Evolutionary conservation across 2,113 vertebrate species (phyloP).

Genomic region (Crocuta crocuta): DNA sequence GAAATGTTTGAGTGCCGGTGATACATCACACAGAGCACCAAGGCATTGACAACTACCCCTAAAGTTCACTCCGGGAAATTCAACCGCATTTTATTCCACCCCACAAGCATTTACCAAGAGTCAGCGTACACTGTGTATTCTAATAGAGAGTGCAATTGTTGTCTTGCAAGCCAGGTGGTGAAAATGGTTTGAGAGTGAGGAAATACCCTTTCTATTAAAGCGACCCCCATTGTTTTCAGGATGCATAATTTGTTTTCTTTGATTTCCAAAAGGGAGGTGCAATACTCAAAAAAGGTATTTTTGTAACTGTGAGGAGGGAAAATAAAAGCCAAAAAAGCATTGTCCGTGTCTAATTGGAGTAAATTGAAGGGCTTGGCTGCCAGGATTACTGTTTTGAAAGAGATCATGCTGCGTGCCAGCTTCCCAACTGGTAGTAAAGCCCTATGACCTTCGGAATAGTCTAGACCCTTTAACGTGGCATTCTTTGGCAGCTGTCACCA

Average conservation of each 20-base stretch:
- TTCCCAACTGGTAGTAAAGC: not conserved
- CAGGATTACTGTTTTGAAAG: not conserved
- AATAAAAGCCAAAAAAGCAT: not conserved
- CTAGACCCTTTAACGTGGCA: not conserved
- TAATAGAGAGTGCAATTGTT: not conserved
- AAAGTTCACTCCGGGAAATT: not conserved
- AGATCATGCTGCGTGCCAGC: not conserved
- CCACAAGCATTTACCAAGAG: not conserved
- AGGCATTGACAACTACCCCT: not conserved
- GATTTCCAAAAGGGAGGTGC: slow-evolving; percentile 42
- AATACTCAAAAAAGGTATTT: not conserved
- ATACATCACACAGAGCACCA: not conserved
- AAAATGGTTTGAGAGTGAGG: slow-evolving; percentile 30
- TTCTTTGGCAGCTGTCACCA: not conserved
- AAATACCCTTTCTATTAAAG: slow-evolving; percentile 52
- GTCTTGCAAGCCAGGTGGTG: not conserved
- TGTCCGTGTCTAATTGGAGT: not conserved
- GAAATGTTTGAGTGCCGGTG: not conserved
- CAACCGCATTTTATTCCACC: not conserved
- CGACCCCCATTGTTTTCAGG: not conserved
- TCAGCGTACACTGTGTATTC: not conserved
- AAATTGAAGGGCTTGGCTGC: not conserved
- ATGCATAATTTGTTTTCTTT: slow-evolving; percentile 59
- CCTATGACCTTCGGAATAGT: not conserved
- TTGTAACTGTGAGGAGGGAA: not conserved